phyloP scores from a whole-genome alignment of 2,113 vertebrate species.

The Martes martes region DNA sequence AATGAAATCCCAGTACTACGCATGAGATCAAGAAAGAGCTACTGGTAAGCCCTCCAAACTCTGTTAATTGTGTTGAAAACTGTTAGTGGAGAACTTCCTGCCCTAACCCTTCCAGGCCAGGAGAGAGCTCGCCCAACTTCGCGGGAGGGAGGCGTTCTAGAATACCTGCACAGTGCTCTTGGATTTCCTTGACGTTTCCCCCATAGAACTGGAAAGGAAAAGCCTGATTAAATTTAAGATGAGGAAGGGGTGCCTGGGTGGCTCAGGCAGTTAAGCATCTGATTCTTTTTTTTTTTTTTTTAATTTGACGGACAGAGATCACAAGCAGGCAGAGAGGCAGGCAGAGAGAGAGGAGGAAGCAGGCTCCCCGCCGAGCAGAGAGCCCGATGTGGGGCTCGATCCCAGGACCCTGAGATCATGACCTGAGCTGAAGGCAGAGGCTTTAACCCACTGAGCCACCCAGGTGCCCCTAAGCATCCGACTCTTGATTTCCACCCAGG shows the following conservation, averaged over 20 bases:
- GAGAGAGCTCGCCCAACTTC: neutral
- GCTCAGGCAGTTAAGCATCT: no score
- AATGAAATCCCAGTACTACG: neutral
- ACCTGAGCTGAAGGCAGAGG: no score
- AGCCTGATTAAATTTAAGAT: neutral
- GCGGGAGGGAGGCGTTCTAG: neutral
- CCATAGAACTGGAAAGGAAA: neutral
- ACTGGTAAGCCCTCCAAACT: neutral
- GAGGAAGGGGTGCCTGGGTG: neutral
- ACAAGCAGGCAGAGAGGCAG: no score
- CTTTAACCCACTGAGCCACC: no score
- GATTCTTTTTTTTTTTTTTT: no score
- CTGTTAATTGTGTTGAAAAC: neutral
- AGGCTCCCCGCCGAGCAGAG: no score
- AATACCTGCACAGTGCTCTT: neutral
- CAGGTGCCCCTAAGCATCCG: no score
- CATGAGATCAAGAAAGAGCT: neutral
- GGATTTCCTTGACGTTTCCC: neutral
- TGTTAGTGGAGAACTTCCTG: neutral
- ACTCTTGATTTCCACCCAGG: no score
- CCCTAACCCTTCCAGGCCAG: neutral
- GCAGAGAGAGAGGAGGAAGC: no score
- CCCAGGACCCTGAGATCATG: no score
- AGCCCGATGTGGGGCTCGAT: no score
- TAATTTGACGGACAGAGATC: no score